Evolutionary conservation across 2,888 invertebrate genomes (phyloP), one percentile per base, ranked within the genome.

Genomic region (Pelosia muscerda): DNA sequence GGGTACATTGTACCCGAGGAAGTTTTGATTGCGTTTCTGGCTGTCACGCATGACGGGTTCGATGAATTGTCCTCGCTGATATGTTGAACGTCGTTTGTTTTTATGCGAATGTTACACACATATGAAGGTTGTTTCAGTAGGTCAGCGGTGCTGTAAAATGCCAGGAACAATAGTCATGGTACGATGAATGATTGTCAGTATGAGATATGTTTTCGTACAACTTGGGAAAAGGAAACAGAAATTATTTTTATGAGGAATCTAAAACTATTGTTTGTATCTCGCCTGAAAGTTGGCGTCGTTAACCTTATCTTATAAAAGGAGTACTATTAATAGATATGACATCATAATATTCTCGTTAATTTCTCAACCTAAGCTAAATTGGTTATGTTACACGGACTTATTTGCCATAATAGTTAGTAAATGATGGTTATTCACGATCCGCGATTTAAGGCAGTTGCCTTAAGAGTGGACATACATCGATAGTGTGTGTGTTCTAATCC

Each of bases 11-110:
- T 81, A 70, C 79, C 76, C 78, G 78, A 71, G 74, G 87, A 92
- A 93, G 91, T 92, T 93, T 91, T 93, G 93, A 93, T 93, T 93
- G 90, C 91, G 91, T 89, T 86, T 88, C 88, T 79, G 86, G 85
- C 89, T 90, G 92, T 90, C 90, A 88, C 86, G 89, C 84, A 79
- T 89, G 91, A 91, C 88, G 90, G 84, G 84, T 86, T 86, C 89
- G 88, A 88, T 90, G 90, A 88, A 88, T 88, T 85, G 87, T 86
- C 83, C 74, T 69, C 72, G 54, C 72, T 75, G 75, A 79, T 78
- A 74, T 84, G 82, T 81, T 76, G 72, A 68, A 62, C 57, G 74
- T 72, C 77, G 71, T 79, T 79, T 79, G 86, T 86, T 86, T 86
- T 86, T 84, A 83, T 81, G 83, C 64, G 71, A 69, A 63, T 53